Base-by-base conservation (phyloP, 2,113 vertebrate species). In the Salvelinus alpinus region DNA sequence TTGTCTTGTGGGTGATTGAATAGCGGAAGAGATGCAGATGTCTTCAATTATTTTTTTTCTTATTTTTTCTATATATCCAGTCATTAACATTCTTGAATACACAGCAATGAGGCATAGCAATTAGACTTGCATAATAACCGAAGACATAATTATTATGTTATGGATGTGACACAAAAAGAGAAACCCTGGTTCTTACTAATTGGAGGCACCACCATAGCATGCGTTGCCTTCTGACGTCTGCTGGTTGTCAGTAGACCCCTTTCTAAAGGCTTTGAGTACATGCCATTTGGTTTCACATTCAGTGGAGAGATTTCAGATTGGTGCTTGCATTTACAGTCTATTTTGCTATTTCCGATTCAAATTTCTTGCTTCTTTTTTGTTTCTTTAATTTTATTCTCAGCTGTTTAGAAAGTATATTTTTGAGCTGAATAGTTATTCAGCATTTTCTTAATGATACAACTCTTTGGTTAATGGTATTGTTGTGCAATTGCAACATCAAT, bases 91-190 rank as follows among this genome's bases (percentile, higher is more conserved):
- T 84, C 80, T 72, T 75, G 75, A 65, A 79, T 83, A 75, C 69
- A 71, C 75, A 77, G 77, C 77, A 67, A 81, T 77, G 62, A 59
- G 78, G 78, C 80, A 81, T 77, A 71, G 72, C 76, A 82, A 86
- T 85, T 82, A 81, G 77, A 83, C 78, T 34, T 71, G 80, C 73
- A 54, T 77, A 82, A 85, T 83, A 82, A 83, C 80, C 76, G 71
- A 81, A 80, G 77, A 76, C 80, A 77, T 83, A 79, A 88, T 86
- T 83, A 80, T 69, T 51, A 85, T 72, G 47, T 86, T 86, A 84
- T 83, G 83, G 79, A 85, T 83, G 78, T 85, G 79, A 65, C 8
- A 34, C 16, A 12, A 22, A 64, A 48, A 62, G 16, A 34, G n/a
- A 59, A 78, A 73, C n/a, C 72, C 73, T 66, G 20, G 34, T 72